phyloP scores from a whole-genome alignment of 2,113 vertebrate genomes.

The Hyla sarda region DNA sequence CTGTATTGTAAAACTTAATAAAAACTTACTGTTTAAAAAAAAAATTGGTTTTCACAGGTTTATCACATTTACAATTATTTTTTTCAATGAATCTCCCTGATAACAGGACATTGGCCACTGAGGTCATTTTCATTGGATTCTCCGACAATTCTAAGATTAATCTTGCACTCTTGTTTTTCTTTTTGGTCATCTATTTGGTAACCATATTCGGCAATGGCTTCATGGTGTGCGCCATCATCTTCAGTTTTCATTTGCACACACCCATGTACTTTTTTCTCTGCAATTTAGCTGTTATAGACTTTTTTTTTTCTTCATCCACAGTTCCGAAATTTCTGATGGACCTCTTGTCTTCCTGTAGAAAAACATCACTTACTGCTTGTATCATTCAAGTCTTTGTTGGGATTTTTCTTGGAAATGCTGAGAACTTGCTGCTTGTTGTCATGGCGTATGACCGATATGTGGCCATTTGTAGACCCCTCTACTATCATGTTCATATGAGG shows the following conservation, averaged over 20 bases:
- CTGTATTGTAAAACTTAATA: no score
- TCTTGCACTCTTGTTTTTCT: constrained; percentile 15
- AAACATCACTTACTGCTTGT: neutral
- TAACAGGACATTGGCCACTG: constrained; percentile 19
- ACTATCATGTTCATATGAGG: neutral
- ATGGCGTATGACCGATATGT: constrained; percentile 61
- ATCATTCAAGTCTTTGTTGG: neutral
- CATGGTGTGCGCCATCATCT: neutral
- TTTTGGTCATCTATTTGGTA: neutral
- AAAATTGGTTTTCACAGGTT: no score
- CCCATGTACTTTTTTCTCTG: constrained; percentile 42
- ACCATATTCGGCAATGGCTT: constrained; percentile 8
- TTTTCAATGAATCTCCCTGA: neutral
- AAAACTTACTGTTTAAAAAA: no score
- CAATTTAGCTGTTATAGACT: constrained; percentile 19
- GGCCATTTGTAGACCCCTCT: neutral
- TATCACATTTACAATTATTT: neutral
- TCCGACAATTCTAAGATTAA: neutral
- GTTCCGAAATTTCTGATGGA: neutral
- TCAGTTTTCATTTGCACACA: neutral
- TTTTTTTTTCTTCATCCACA: neutral
- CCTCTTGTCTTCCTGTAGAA: neutral
- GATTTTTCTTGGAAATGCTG: neutral
- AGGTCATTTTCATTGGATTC: constrained; percentile 16
- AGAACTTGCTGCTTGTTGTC: constrained; percentile 48